Conservation (phyloP, 2,888 invertebrate species). For the Drosophila maculinotata region DNA sequence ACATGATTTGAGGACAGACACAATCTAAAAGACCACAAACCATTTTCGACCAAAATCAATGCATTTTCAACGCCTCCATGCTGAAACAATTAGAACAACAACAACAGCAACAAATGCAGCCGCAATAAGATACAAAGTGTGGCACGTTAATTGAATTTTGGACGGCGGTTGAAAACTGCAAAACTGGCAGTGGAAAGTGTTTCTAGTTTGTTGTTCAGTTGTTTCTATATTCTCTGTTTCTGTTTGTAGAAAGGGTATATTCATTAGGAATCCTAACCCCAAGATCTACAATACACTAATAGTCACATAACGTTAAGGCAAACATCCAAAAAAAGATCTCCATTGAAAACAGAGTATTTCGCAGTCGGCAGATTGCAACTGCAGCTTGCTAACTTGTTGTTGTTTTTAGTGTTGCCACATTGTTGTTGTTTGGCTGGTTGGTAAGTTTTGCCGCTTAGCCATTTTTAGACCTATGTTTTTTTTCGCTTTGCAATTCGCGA, state of each 20-base stretch:
- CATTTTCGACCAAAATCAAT: slow-evolving; percentile 34
- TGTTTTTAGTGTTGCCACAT: not conserved
- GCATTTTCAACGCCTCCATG: slow-evolving; percentile 32
- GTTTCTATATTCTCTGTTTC: slow-evolving; percentile 2
- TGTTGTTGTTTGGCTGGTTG: slow-evolving; percentile 10
- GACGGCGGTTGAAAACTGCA: slow-evolving; percentile 21
- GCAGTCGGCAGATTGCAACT: not conserved
- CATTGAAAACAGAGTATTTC: not conserved
- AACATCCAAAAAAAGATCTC: too few species aligned
- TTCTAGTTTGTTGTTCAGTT: slow-evolving; percentile 22
- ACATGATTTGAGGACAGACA: slow-evolving; percentile 17
- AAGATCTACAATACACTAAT: too few species aligned
- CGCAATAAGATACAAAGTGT: slow-evolving; percentile 26
- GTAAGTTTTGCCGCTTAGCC: slow-evolving; percentile 27
- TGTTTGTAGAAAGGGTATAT: not conserved
- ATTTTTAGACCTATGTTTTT: slow-evolving; percentile 26
- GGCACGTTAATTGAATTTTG: slow-evolving; percentile 67
- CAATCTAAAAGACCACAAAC: slow-evolving; percentile 6
- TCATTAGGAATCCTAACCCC: too few species aligned
- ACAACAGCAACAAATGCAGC: not conserved
- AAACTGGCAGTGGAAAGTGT: slow-evolving; percentile 34
- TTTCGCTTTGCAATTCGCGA: slow-evolving; percentile 22
- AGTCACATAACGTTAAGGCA: too few species aligned
- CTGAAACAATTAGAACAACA: not conserved
- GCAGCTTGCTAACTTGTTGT: not conserved